phyloP scores from a whole-genome alignment of 2,888 invertebrate genomes.

The Galeruca laticollis region DNA sequence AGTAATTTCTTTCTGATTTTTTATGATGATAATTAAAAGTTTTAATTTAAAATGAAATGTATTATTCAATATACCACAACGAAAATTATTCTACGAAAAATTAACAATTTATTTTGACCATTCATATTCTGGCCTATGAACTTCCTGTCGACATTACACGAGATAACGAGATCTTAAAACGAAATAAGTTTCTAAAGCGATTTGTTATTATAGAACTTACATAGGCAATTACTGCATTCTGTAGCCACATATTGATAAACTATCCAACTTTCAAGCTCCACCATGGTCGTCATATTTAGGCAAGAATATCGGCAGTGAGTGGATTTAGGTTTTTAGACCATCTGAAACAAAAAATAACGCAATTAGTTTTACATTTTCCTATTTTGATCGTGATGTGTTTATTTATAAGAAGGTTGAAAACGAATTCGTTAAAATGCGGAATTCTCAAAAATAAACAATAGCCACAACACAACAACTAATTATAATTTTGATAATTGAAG shows the following conservation, averaged over 20 bases:
- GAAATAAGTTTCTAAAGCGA: background rate
- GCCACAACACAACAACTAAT: too few species aligned
- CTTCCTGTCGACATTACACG: background rate
- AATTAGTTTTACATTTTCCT: too few species aligned
- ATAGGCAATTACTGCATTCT: slow-evolving; percentile 76
- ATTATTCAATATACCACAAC: too few species aligned
- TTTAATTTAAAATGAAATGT: too few species aligned
- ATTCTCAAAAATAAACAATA: too few species aligned
- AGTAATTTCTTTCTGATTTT: too few species aligned
- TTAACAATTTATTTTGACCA: background rate
- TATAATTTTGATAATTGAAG: too few species aligned
- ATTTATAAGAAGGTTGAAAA: too few species aligned
- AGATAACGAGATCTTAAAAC: background rate
- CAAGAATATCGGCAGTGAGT: slow-evolving; percentile 46
- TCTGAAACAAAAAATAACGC: slow-evolving; percentile 40
- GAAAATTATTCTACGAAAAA: too few species aligned
- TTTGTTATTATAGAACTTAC: slow-evolving; percentile 68
- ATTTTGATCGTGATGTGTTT: too few species aligned
- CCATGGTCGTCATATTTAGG: slow-evolving; percentile 67
- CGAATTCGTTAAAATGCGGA: too few species aligned
- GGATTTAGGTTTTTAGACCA: slow-evolving; percentile 40
- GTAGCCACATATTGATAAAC: slow-evolving; percentile 78
- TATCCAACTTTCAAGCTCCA: slow-evolving; percentile 78
- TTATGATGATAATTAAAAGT: too few species aligned
- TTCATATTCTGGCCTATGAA: background rate